A percentile compares a stretch with the other conserved stretches of the same genome.
Conservation (phyloP, 2,888 invertebrate genomes). For the Tyria jacobaeae region DNA sequence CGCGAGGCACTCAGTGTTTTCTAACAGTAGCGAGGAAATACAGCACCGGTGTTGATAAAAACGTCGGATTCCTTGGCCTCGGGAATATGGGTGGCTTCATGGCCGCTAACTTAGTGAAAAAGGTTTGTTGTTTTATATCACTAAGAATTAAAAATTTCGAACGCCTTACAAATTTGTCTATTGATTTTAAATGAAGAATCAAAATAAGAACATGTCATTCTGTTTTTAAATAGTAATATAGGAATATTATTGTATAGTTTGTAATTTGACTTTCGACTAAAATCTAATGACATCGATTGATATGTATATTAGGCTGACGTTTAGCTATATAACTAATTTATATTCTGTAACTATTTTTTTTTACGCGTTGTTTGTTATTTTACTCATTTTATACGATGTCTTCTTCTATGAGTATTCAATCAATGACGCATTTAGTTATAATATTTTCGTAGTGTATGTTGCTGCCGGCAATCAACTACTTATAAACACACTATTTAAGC, state of each 20-base stretch:
- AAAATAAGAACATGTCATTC: background rate
- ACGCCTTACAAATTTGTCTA: background rate
- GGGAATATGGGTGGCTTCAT: conserved; percentile 99
- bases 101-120: conserved; percentile 86
- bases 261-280: no score
- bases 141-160: background rate
- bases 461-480: background rate
- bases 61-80: conserved; percentile 96
- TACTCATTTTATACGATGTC: no score
- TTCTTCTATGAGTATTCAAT: background rate
- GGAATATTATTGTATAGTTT: background rate
- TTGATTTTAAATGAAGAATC: background rate
- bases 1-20: conserved; percentile 72
- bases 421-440: background rate
- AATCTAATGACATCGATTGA: no score
- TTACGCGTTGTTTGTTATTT: no score
- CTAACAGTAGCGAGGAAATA: conserved; percentile 68
- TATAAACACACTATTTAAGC: conserved; percentile 2
- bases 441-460: background rate
- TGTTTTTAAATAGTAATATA: background rate
- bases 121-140: conserved; percentile 7
- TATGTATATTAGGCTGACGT: no score
- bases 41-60: conserved; percentile 78
- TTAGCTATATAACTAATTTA: no score
- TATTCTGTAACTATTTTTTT: no score